Percentiles rank a stretch among this genome's conserved stretches.
Conservation (phyloP, 2,113 vertebrate species). For the Vimba vimba region DNA sequence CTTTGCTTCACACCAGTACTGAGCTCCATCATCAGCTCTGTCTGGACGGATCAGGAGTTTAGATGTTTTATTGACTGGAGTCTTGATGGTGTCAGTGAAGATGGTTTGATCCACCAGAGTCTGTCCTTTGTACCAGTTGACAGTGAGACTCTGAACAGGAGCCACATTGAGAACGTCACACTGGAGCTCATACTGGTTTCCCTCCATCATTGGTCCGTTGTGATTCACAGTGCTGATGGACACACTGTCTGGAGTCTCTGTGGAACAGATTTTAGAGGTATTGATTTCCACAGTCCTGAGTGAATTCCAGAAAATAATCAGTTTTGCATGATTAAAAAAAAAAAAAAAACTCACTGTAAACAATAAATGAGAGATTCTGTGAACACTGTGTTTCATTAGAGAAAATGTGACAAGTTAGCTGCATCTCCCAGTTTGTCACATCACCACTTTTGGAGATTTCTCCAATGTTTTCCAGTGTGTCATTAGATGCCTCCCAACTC, state of each 20-base stretch:
- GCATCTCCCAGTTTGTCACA: slow-evolving; percentile 53
- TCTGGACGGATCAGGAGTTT: background rate
- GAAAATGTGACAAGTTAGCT: slow-evolving; percentile 43
- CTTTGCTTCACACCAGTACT: slow-evolving; percentile 12
- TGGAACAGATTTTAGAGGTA: background rate
- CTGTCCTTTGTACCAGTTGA: background rate
- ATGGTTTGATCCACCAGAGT: background rate
- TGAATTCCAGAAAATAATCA: background rate
- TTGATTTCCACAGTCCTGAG: background rate
- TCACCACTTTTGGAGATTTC: fast-evolving
- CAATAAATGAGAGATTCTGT: slow-evolving; percentile 34
- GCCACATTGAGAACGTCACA: slow-evolving; percentile 66
- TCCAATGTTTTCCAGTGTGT: fast-evolving
- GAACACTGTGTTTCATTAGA: background rate
- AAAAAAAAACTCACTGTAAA: slow-evolving; percentile 69
- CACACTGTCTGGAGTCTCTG: slow-evolving; percentile 62
- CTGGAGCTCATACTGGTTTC: slow-evolving; percentile 47
- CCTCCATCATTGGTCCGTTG: background rate
- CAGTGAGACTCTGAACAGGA: slow-evolving; percentile 34
- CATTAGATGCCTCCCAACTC: slow-evolving; percentile 13
- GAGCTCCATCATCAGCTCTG: slow-evolving; percentile 52
- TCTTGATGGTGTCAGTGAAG: background rate
- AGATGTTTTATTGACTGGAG: slow-evolving; percentile 9
- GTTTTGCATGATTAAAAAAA: background rate
- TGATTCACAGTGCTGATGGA: background rate